These are phyloP conservation scores for Cordilura impudica DNA, from an alignment of 2,888 invertebrate species.

Conservation along the genomic window DNA sequence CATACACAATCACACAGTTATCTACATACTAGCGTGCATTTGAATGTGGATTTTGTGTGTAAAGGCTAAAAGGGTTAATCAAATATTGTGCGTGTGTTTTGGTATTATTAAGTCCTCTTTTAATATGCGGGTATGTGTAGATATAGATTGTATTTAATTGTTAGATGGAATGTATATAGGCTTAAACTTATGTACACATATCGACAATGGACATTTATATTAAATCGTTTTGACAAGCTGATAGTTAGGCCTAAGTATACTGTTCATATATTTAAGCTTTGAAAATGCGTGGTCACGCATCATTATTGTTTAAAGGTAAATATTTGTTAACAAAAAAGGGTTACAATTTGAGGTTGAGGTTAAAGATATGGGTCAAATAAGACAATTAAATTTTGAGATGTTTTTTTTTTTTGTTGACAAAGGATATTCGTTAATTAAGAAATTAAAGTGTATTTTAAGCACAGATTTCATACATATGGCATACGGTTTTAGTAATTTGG, in stretches of 20 bases:
- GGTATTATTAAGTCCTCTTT: constrained; percentile 58
- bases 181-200: neutral
- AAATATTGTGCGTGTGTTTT: constrained; percentile 63
- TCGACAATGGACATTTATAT: constrained; percentile 26
- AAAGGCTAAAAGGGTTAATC: constrained; percentile 63
- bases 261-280: constrained; percentile 13
- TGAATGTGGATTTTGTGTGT: constrained; percentile 30
- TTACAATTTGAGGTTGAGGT: constrained; percentile 36
- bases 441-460: constrained; percentile 1
- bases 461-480: no score
- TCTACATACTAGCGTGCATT: constrained; percentile 21
- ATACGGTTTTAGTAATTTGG: no score
- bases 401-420: neutral
- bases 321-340: constrained; percentile 52
- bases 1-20: constrained; percentile 5
- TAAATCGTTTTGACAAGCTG: constrained; percentile 69
- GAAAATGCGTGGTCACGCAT: constrained; percentile 75
- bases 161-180: neutral
- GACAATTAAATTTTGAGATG: constrained; percentile 28
- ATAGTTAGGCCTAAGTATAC: neutral
- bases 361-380: constrained; percentile 53
- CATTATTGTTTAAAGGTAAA: constrained; percentile 68
- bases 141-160: constrained; percentile 50
- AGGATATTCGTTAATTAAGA: constrained; percentile 10
- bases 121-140: constrained; percentile 17